Evolutionary conservation across 2,888 invertebrate genomes (phyloP).

Genomic region (Icerya purchasi): DNA sequence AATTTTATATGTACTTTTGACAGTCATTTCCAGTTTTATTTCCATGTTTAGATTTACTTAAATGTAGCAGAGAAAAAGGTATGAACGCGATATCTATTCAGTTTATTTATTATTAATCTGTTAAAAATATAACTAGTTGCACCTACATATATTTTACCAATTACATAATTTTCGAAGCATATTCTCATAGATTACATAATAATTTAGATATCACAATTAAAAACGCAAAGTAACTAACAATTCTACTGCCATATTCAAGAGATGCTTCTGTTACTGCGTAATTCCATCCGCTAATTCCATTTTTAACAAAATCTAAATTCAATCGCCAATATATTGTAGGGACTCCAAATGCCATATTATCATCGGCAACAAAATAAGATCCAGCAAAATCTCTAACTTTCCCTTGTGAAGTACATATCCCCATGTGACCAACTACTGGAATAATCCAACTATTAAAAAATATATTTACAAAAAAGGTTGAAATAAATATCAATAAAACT

Average conservation of each 20-base stretch:
- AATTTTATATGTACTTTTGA: no score
- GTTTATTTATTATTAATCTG: no score
- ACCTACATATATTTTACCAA: no score
- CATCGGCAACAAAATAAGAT: conserved; percentile 82
- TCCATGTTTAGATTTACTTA: no score
- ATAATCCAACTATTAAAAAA: conserved; percentile 56
- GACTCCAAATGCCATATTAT: conserved; percentile 71
- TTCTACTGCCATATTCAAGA: conserved; percentile 75
- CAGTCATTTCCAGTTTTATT: no score
- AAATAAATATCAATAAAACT: neutral
- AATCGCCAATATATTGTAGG: conserved; percentile 77
- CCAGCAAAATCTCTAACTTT: conserved; percentile 95
- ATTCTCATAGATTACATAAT: no score
- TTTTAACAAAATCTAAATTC: conserved; percentile 42
- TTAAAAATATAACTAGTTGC: no score
- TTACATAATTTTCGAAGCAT: no score
- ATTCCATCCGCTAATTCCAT: conserved; percentile 68
- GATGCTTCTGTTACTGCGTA: conserved; percentile 73
- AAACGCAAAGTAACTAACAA: no score
- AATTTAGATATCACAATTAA: no score
- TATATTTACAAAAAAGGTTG: neutral
- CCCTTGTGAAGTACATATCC: conserved; percentile 69
- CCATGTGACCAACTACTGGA: conserved; percentile 98
- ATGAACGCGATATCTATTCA: no score
- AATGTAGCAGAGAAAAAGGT: no score